phyloP scores from a whole-genome alignment of 2,113 vertebrate genomes.

The Myrmecophaga tridactyla region DNA sequence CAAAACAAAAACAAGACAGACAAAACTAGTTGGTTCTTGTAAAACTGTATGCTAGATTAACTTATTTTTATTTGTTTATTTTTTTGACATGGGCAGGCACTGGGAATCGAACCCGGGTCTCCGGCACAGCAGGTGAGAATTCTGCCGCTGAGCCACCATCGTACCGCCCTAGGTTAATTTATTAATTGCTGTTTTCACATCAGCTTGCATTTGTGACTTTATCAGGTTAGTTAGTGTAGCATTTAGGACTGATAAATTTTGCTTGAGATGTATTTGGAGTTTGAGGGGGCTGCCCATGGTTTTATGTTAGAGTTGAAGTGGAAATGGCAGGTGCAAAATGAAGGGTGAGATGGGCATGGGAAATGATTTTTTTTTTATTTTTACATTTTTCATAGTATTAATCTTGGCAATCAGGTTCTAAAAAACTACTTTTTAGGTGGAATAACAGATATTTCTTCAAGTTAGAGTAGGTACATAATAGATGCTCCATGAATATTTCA shows the following conservation, averaged over 20 bases:
- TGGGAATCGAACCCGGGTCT: too few relatives aligned
- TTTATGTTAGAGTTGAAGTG: not conserved
- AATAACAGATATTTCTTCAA: too few relatives aligned
- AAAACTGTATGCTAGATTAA: not conserved
- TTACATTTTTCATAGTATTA: not conserved
- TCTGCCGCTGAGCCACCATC: too few relatives aligned
- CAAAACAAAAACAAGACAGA: not conserved
- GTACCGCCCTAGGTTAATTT: not conserved
- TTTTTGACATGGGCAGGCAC: too few relatives aligned
- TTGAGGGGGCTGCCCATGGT: not conserved
- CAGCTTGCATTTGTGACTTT: not conserved
- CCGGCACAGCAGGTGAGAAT: too few relatives aligned
- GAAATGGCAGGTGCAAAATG: not conserved
- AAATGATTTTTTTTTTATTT: not conserved
- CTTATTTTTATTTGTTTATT: too few relatives aligned
- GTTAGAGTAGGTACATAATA: too few relatives aligned
- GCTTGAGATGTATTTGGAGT: not conserved
- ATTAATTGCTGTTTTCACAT: not conserved
- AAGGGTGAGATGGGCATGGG: not conserved
- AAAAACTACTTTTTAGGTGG: too few relatives aligned
- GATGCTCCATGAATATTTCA: too few relatives aligned
- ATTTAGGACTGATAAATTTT: constrained; percentile 25
- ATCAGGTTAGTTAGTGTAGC: not conserved
- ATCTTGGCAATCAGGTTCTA: too few relatives aligned
- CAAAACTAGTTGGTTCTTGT: too few relatives aligned